These are phyloP conservation scores for Rhagium mordax DNA, from an alignment of 2,888 invertebrate genomes.

Conservation along the genomic window DNA sequence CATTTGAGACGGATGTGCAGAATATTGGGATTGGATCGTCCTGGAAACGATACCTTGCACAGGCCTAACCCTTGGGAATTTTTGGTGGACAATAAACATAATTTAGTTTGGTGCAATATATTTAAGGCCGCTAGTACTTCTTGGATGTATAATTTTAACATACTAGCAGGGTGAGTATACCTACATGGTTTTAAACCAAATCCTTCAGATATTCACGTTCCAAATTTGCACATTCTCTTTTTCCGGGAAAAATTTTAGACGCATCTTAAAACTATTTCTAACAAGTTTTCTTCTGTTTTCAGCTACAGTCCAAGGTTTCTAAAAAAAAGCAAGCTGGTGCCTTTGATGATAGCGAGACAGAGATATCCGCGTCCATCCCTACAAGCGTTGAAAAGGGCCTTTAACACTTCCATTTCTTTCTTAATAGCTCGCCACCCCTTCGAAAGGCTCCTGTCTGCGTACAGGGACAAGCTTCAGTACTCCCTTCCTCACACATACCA, in stretches of 20 bases:
- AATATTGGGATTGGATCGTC: constrained; percentile 74
- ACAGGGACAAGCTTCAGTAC: constrained; percentile 88
- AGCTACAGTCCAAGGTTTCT: constrained; percentile 83
- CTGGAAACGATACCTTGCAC: constrained; percentile 74
- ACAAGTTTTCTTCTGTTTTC: too few relatives aligned
- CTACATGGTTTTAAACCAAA: background rate
- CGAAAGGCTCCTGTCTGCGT: constrained; percentile 85
- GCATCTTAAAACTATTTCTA: too few relatives aligned
- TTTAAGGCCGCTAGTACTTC: constrained; percentile 91
- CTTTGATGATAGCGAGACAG: constrained; percentile 83
- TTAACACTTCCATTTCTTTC: constrained; percentile 82
- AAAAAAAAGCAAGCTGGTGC: constrained; percentile 84
- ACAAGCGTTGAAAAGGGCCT: constrained; percentile 80
- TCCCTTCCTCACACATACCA: constrained; percentile 88
- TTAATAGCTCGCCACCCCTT: constrained; percentile 88
- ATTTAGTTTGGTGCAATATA: constrained; percentile 88
- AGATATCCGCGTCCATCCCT: constrained; percentile 85
- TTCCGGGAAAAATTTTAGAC: too few relatives aligned
- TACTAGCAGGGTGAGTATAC: constrained; percentile 79
- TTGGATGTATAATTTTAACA: constrained; percentile 93
- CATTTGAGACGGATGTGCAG: constrained; percentile 76
- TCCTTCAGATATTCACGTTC: too few relatives aligned
- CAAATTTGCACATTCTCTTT: too few relatives aligned
- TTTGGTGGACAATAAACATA: constrained; percentile 84
- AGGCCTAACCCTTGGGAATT: constrained; percentile 90